These are phyloP conservation scores for Lottia scabra DNA, from an alignment of 2,888 invertebrate genomes.

Conservation along the genomic window DNA sequence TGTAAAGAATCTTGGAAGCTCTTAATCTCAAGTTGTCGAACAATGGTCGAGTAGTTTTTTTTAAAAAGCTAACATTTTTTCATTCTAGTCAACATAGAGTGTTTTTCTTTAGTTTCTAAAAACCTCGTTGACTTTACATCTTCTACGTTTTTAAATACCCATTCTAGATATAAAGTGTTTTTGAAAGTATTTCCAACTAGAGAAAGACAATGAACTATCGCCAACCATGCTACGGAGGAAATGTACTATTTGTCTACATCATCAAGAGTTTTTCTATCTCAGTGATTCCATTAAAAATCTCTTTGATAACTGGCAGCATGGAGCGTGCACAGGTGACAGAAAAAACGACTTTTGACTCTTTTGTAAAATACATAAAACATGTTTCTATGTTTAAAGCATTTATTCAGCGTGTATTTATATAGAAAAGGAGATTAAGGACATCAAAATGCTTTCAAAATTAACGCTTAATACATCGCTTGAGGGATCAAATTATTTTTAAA, in stretches of 20 bases:
- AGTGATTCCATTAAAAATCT: neutral
- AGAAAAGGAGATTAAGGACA: too few species aligned
- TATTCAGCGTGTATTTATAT: too few species aligned
- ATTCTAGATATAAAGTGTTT: neutral
- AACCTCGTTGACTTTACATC: neutral
- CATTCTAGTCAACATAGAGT: neutral
- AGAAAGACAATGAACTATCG: too few species aligned
- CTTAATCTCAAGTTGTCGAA: neutral
- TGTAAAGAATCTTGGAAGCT: constrained; percentile 7
- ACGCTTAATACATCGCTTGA: too few species aligned
- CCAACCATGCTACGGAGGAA: too few species aligned
- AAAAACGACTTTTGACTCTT: neutral
- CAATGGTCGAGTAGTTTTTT: neutral
- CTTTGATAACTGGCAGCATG: neutral
- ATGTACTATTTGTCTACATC: too few species aligned
- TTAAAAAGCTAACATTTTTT: neutral
- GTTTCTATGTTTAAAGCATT: too few species aligned
- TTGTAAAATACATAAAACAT: too few species aligned
- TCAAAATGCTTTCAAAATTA: too few species aligned
- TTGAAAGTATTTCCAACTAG: too few species aligned
- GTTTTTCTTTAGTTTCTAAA: neutral
- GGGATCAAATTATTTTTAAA: too few species aligned
- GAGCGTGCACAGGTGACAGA: neutral
- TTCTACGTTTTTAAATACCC: neutral
- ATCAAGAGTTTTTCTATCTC: too few species aligned